Percentiles rank a stretch among this genome's conserved stretches.
These are phyloP conservation scores for Lottia gigantea DNA, from an alignment of 2,888 invertebrate genomes.

Conservation along the genomic window DNA sequence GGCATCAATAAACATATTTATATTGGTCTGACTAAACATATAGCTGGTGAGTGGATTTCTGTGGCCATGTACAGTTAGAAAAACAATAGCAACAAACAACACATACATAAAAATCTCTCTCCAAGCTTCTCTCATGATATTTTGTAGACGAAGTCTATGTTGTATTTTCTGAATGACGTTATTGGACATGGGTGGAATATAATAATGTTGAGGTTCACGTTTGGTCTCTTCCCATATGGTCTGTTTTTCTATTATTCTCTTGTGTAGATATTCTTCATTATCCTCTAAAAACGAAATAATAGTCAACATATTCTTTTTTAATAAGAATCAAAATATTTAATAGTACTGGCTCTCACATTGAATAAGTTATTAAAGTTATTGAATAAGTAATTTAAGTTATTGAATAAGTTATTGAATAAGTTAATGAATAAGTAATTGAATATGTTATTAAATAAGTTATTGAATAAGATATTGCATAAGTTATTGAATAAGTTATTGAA, in stretches of 20 bases:
- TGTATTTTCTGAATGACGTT: conserved; percentile 32
- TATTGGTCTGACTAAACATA: conserved; percentile 31
- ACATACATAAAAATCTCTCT: conserved; percentile 41
- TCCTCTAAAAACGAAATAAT: not conserved
- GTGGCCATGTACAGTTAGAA: conserved; percentile 43
- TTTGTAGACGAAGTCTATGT: conserved; percentile 37
- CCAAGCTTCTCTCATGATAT: conserved; percentile 35
- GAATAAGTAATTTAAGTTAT: too few species aligned
- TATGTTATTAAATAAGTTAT: too few species aligned
- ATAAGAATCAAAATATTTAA: too few species aligned
- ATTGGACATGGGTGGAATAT: conserved; percentile 29
- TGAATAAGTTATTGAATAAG: too few species aligned
- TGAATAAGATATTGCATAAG: too few species aligned
- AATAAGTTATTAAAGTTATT: too few species aligned
- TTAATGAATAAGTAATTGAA: too few species aligned
- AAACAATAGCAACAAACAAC: conserved; percentile 37
- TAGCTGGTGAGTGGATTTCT: conserved; percentile 31
- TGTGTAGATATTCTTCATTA: conserved; percentile 4
- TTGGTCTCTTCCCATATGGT: not conserved
- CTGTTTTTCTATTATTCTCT: not conserved
- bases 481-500: too few species aligned
- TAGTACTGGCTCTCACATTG: not conserved
- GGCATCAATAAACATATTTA: conserved; percentile 32
- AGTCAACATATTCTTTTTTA: not conserved
- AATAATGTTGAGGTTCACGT: not conserved